phyloP scores from a whole-genome alignment of 2,888 invertebrate genomes.

The Pseudococcus jackbeardsleyi region DNA sequence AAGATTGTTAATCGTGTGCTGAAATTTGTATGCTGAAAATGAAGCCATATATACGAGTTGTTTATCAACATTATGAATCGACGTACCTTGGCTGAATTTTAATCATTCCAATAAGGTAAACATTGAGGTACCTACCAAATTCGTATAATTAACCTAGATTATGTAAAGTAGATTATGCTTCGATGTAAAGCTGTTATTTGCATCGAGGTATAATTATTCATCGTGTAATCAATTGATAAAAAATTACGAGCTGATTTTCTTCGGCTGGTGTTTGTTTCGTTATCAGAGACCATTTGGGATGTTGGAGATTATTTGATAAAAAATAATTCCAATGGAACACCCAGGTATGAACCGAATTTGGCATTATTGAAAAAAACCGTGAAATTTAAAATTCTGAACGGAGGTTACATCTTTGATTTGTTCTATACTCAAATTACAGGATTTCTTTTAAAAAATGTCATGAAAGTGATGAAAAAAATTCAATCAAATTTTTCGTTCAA shows the following conservation, averaged over 20 bases:
- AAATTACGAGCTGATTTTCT: not conserved
- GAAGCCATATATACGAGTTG: constrained; percentile 10
- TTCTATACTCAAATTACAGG: too few relatives aligned
- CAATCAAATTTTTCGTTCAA: too few relatives aligned
- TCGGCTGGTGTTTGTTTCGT: not conserved
- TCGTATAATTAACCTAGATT: constrained; percentile 10
- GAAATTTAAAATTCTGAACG: too few relatives aligned
- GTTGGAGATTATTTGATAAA: not conserved
- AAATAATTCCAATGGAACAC: not conserved
- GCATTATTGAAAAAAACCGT: too few relatives aligned
- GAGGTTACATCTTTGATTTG: too few relatives aligned
- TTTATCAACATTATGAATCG: constrained; percentile 2
- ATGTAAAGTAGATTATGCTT: not conserved
- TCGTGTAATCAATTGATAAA: not conserved
- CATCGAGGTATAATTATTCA: not conserved
- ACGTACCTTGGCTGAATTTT: constrained; percentile 10
- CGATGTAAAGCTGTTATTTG: not conserved
- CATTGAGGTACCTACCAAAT: constrained; percentile 8
- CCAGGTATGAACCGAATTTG: too few relatives aligned
- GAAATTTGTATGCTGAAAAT: constrained; percentile 10
- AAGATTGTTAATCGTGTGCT: constrained; percentile 10
- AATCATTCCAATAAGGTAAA: constrained; percentile 10
- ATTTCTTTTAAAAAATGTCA: too few relatives aligned
- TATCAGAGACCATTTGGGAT: not conserved
- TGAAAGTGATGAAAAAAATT: too few relatives aligned